phyloP scores from a whole-genome alignment of 1,140 invertebrate genomes.

The Mycetomoellerius zeteki region DNA sequence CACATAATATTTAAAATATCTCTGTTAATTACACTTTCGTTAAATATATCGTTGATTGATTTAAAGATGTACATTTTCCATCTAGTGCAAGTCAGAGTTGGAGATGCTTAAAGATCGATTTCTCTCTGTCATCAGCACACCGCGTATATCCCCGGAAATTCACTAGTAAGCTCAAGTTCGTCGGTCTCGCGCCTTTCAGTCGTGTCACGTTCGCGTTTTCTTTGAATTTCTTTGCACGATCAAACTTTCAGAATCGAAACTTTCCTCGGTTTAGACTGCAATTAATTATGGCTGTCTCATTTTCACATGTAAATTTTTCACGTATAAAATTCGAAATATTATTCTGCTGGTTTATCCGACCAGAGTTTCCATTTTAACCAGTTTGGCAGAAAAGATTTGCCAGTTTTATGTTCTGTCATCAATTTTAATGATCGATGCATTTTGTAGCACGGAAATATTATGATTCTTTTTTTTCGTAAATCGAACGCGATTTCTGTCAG shows the following conservation, averaged over 20 bases:
- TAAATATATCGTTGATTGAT: not conserved
- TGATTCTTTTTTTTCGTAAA: not conserved
- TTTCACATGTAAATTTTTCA: constrained; percentile 40
- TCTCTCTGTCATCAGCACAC: constrained; percentile 23
- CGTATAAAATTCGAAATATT: constrained; percentile 27
- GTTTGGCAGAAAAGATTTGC: not conserved
- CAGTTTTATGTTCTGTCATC: not conserved
- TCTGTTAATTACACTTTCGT: constrained; percentile 1
- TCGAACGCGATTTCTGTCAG: not conserved
- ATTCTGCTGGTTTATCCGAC: not conserved
- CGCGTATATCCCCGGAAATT: not conserved
- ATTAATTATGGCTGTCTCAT: constrained; percentile 56
- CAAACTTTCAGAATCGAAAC: constrained; percentile 18
- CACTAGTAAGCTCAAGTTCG: constrained; percentile 30
- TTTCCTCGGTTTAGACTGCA: not conserved
- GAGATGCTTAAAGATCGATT: constrained; percentile 36
- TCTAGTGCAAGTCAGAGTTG: not conserved
- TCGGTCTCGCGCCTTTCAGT: constrained; percentile 51
- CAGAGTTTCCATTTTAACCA: not conserved
- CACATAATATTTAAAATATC: constrained; percentile 5
- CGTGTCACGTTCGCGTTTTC: constrained; percentile 52
- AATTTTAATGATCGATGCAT: not conserved
- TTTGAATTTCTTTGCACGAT: constrained; percentile 2
- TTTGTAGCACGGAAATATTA: not conserved
- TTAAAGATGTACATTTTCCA: not conserved